phyloP scores from a whole-genome alignment of 2,888 invertebrate species.

The Drosophila kuntzei region DNA sequence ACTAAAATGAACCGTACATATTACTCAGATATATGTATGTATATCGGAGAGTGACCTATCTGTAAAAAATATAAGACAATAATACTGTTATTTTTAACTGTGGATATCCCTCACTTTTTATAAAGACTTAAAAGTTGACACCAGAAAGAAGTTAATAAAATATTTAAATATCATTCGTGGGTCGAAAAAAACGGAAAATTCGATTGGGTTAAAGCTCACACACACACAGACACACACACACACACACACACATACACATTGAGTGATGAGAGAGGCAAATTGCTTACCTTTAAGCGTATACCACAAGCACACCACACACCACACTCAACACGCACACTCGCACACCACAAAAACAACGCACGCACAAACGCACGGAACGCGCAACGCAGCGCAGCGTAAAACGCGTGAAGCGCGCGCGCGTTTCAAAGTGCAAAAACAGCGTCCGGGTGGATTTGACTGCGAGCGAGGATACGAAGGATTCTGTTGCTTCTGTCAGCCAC shows the following conservation, averaged over 20 bases:
- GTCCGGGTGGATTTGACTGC: constrained; percentile 65
- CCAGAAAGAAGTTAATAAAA: constrained; percentile 15
- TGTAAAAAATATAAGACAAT: constrained; percentile 1
- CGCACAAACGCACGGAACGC: constrained; percentile 31
- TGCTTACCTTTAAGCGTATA: constrained; percentile 58
- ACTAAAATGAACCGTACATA: neutral
- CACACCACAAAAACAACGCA: constrained; percentile 39
- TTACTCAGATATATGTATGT: neutral
- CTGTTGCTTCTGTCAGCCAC: constrained; percentile 38
- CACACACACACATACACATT: neutral
- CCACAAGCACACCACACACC: constrained; percentile 38
- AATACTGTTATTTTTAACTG: neutral
- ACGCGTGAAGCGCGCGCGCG: constrained; percentile 35
- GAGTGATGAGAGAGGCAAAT: constrained; percentile 28
- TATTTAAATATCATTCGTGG: constrained; percentile 12
- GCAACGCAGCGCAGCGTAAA: constrained; percentile 55
- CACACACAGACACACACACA: constrained; percentile 3
- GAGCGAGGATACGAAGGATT: constrained; percentile 24
- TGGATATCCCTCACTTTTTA: constrained; percentile 4
- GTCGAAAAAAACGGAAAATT: constrained; percentile 4
- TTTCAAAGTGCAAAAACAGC: constrained; percentile 52
- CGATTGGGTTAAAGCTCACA: constrained; percentile 24
- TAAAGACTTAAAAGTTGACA: constrained; percentile 9
- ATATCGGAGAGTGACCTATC: neutral
- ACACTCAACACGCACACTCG: constrained; percentile 10